These are phyloP conservation scores for Adelosebastes latens DNA, from an alignment of 2,797 vertebrate species.

Conservation along the genomic window DNA sequence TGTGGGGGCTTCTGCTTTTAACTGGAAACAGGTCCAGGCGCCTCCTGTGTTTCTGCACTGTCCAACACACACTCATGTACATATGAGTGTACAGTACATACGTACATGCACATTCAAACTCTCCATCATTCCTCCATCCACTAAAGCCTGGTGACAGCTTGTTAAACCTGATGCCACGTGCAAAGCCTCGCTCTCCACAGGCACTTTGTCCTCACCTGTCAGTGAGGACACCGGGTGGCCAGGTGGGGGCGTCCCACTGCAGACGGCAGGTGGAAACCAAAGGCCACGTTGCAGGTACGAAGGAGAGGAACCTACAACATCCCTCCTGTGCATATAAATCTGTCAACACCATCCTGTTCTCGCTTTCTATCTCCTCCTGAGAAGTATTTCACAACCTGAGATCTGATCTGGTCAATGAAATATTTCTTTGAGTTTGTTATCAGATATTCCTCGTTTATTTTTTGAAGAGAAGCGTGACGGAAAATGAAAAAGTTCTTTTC, in stretches of 20 bases:
- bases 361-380: constrained; percentile 24
- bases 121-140: constrained; percentile 41
- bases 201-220: constrained; percentile 65
- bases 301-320: constrained; percentile 31
- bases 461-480: not conserved
- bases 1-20: constrained; percentile 90
- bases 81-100: constrained; percentile 12
- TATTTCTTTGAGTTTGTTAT: not conserved
- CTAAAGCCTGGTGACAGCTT: constrained; percentile 70
- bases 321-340: constrained; percentile 47
- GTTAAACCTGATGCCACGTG: constrained; percentile 71
- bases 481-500: not conserved
- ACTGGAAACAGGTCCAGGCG: constrained; percentile 90
- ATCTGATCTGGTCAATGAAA: not conserved
- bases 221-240: constrained; percentile 32
- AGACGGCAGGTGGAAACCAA: constrained; percentile 47
- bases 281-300: constrained; percentile 47
- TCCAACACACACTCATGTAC: constrained; percentile 30
- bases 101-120: not conserved
- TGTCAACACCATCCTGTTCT: constrained; percentile 56
- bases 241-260: constrained; percentile 34
- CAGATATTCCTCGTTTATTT: not conserved
- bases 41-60: constrained; percentile 80
- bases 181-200: constrained; percentile 54
- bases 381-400: constrained; percentile 26